phyloP scores from a whole-genome alignment of 30 jellyfish, hydroid and myxozoan species.

The Turritopsis dohrnii region DNA sequence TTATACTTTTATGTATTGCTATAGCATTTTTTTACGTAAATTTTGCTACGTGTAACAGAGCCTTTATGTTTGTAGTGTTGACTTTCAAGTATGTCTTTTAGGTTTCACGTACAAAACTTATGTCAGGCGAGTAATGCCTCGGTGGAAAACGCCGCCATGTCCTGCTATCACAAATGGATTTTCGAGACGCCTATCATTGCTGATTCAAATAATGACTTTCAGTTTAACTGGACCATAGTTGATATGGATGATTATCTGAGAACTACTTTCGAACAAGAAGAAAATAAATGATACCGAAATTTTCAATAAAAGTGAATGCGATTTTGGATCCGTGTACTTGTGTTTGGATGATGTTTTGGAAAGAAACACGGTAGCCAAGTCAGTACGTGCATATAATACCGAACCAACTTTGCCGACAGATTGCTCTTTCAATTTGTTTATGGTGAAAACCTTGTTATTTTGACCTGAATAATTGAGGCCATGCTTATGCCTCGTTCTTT shows the following conservation, averaged over 20 bases:
- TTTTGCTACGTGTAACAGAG: no score
- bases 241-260: constrained; percentile 9
- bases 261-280: neutral
- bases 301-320: neutral
- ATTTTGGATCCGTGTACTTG: neutral
- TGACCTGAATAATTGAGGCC: no score
- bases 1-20: no score
- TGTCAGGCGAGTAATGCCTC: neutral
- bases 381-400: no score
- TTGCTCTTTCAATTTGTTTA: no score
- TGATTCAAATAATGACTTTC: neutral
- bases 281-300: neutral
- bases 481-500: no score
- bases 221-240: constrained; percentile 17
- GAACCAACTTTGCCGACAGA: no score
- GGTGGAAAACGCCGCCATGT: neutral
- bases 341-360: neutral
- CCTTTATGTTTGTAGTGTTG: no score
- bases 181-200: constrained; percentile 4
- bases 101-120: neutral
- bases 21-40: no score
- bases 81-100: no score
- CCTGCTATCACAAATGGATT: constrained; percentile 13
- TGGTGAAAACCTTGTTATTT: no score
- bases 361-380: no score